Base-by-base conservation (phyloP, 2,797 vertebrate genomes). In the Acanthiza pusilla region DNA sequence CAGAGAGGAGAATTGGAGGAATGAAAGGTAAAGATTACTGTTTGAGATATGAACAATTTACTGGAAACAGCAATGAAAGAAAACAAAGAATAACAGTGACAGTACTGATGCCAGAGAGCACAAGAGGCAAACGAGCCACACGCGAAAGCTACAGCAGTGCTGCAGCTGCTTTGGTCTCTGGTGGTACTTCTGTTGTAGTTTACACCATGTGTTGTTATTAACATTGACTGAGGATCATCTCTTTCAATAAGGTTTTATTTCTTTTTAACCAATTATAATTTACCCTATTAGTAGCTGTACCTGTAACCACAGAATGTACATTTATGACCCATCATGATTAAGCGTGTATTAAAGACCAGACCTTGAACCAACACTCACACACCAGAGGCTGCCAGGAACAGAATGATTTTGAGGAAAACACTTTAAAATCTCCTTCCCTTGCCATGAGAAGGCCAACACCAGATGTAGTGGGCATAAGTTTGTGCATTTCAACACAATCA, bases 101-200 rank as follows among this genome's bases (percentile, higher is more conserved):
- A 48, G 32, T 26, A 36, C 7, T 48, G 66, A 26, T 30, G 68
- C n/a, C 16, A 62, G 34, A 62, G 40, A 48, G 20, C 27, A 42
- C 17, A 22, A 42, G 65, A 42, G 10, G 17, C 0, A 1, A 48
- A 32, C 0, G 1, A 48, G 15, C 30, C 18, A 26, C 34, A 77
- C 0, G 2, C 0, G 38, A 86, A 81, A 72, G 9, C 30, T 47
- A 40, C 21, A 62, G 27, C 45, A 63, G 19, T 55, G 29, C 32
- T 60, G 38, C 38, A 55, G 26, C 2, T 65, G 25, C 36, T 85
- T 66, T 70, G 22, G 25, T 47, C 63, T 48, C 18, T 14, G 47
- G 23, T 48, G 47, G 13, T 48, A 25, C 23, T 48, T 48, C 14
- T 48, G 13, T 25, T 7, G 11, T n/a, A 62, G 70, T 4, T 90